Base-by-base conservation (phyloP, 2,113 vertebrate species). In the Gymnarchus niloticus region DNA sequence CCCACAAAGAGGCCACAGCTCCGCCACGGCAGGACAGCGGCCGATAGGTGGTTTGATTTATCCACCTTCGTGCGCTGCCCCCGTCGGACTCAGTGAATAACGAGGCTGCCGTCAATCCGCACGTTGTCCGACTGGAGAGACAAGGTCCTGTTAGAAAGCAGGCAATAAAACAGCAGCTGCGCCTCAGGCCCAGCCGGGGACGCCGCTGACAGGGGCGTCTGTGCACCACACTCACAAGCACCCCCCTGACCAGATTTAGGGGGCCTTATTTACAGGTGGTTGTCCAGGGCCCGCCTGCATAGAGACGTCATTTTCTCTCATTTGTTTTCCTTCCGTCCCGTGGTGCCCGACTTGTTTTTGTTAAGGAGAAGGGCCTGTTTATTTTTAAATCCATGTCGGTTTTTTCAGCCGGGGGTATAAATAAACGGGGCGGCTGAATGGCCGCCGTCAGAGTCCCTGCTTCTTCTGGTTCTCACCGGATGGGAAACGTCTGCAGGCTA, bases 281-380 rank as follows among this genome's bases (percentile, higher is more conserved):
- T 25, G 48, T 51, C 84, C 17, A 51, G 84, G 49, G 49, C 44
- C 69, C 2, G 33, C 52, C 8, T 25, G 84, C 51, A 85, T 85
- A 85, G 84, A 85, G 69, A 57, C 12, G 69, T 85, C 84, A 85
- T 85, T 85, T 85, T 57, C 73, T 85, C 69, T 23, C 51, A 56
- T 46, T 44, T 57, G 61, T 80, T 80, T 85, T 56, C 52, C 73
- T 48, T 78, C 69, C 51, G 48, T 80, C 41, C 56, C 54, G 76
- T 76, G 84, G 84, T 76, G 69, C 73, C 28, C 28, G 73, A 56
- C 73, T 85, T 85, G 73, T 85, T 80, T 85, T 80, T 23, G 49
- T 57, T 80, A 44, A 83, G n/a, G 59, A 78, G 57, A 56, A 46
- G 69, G 52, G 73, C 84, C 69, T 56, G 84, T 85, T 85, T 85